These are phyloP conservation scores for Leptothorax acervorum DNA, from an alignment of 2,888 invertebrate species.

Conservation along the genomic window DNA sequence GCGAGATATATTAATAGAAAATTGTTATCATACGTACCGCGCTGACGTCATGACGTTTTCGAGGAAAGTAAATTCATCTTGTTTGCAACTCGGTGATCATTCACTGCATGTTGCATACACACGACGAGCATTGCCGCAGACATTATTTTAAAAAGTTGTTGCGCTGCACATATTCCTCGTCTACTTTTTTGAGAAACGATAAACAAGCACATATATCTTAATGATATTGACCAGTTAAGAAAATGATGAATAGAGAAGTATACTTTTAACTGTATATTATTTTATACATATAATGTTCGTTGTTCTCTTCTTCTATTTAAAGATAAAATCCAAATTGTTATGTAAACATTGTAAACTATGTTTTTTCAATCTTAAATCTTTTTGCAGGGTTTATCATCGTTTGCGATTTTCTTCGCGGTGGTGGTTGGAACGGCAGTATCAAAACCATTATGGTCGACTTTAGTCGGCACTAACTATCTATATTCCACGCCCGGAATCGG, in stretches of 20 bases:
- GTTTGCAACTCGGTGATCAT: conserved; percentile 8
- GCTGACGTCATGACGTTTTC: conserved; percentile 22
- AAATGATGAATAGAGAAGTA: background rate
- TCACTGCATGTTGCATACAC: conserved; percentile 2
- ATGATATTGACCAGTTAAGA: background rate
- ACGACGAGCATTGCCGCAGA: background rate
- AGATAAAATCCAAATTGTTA: background rate
- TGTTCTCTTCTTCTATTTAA: background rate
- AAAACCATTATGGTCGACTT: conserved; percentile 57
- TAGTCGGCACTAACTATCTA: conserved; percentile 42
- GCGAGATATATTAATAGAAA: conserved; percentile 27
- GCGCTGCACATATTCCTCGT: conserved; percentile 1
- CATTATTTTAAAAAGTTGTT: background rate
- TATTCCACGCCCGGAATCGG: conserved; percentile 40
- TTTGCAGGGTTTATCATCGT: conserved; percentile 45
- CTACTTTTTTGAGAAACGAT: background rate
- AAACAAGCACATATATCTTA: background rate
- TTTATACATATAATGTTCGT: background rate
- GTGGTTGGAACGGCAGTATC: conserved; percentile 56
- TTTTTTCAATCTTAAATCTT: background rate
- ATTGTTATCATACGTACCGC: conserved; percentile 4
- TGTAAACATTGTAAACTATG: background rate
- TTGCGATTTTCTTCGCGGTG: conserved; percentile 45
- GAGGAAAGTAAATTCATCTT: conserved; percentile 30
- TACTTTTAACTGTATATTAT: background rate